Evolutionary conservation across 2,797 vertebrate species (phyloP).

Genomic region (Coluber constrictor): DNA sequence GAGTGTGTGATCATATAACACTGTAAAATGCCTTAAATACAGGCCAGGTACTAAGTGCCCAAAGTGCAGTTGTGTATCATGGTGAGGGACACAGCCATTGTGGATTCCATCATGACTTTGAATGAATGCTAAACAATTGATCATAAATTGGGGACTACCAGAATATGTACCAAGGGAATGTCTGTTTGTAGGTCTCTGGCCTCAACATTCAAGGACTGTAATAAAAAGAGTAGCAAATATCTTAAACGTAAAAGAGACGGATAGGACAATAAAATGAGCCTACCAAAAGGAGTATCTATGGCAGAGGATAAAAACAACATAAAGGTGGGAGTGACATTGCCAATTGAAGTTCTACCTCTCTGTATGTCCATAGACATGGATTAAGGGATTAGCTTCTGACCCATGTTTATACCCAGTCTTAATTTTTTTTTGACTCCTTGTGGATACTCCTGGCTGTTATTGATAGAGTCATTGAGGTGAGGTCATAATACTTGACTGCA

Average conservation of each 20-base stretch:
- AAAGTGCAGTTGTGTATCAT: neutral
- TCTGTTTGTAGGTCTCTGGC: neutral
- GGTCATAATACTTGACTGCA: neutral
- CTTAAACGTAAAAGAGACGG: neutral
- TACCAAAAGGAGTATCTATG: neutral
- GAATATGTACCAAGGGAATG: neutral
- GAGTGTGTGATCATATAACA: neutral
- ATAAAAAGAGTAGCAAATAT: neutral
- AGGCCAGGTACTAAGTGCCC: neutral
- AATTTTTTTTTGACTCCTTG: neutral
- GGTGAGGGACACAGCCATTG: neutral
- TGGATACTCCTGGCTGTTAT: neutral
- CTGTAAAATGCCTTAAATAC: neutral
- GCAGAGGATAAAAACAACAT: neutral
- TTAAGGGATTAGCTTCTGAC: neutral
- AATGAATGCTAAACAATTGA: neutral
- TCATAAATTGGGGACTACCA: neutral
- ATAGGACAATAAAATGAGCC: neutral
- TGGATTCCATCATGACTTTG: neutral
- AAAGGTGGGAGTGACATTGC: neutral
- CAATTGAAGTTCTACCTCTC: neutral
- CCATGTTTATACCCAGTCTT: neutral
- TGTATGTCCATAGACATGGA: neutral
- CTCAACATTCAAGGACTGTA: neutral
- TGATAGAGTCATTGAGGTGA: neutral